Evolutionary conservation across 2,888 invertebrate genomes (phyloP).

Genomic region (Phyllotreta striolata): DNA sequence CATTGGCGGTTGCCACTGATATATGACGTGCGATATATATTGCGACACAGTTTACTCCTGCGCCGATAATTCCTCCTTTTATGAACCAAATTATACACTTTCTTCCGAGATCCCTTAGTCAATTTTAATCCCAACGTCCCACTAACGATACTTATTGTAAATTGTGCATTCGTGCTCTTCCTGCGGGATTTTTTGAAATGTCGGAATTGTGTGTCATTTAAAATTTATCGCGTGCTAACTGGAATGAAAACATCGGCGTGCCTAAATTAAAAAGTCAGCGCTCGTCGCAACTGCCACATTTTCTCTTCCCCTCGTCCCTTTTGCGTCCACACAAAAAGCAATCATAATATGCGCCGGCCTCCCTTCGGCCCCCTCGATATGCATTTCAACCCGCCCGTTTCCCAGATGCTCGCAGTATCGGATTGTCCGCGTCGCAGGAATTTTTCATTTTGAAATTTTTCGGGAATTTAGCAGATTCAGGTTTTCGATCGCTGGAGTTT

Average conservation of each 20-base stretch:
- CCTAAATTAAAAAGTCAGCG: slow-evolving; percentile 28
- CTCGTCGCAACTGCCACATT: slow-evolving; percentile 16
- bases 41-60: slow-evolving; percentile 24
- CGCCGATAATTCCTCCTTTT: slow-evolving; percentile 17
- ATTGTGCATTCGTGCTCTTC: too few species aligned
- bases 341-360: slow-evolving; percentile 24
- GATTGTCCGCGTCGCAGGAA: neutral
- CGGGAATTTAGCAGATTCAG: neutral
- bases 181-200: neutral
- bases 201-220: slow-evolving; percentile 12
- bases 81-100: slow-evolving; percentile 4
- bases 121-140: too few species aligned
- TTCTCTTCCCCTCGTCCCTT: slow-evolving; percentile 15
- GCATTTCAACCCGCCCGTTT: slow-evolving; percentile 16
- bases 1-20: slow-evolving; percentile 33
- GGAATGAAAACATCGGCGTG: slow-evolving; percentile 21
- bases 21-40: slow-evolving; percentile 36
- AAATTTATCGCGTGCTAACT: slow-evolving; percentile 29
- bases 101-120: too few species aligned
- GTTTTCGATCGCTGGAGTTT: neutral
- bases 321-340: slow-evolving; percentile 8
- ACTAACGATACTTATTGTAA: too few species aligned
- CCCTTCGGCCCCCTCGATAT: slow-evolving; percentile 12
- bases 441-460: too few species aligned
- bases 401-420: slow-evolving; percentile 2